These are phyloP conservation scores for Falco columbarius DNA, from an alignment of 2,797 vertebrate genomes.

Conservation along the genomic window DNA sequence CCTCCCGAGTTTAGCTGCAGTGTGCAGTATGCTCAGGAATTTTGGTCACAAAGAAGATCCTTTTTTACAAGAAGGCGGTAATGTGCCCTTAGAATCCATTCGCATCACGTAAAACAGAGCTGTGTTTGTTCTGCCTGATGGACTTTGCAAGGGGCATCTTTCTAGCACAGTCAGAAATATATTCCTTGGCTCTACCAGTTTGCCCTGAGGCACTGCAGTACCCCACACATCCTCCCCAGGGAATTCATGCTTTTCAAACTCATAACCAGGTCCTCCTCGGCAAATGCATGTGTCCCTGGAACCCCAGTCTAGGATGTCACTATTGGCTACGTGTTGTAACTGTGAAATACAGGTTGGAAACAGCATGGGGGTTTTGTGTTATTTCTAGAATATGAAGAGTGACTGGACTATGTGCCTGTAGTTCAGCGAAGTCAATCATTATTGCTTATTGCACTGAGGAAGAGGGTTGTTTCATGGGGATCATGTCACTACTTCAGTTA, in stretches of 20 bases:
- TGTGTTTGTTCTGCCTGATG: slow-evolving; percentile 51
- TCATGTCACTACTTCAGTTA: background rate
- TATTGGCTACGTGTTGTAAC: background rate
- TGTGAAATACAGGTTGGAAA: background rate
- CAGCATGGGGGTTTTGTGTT: background rate
- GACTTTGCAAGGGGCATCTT: slow-evolving; percentile 51
- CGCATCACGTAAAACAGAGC: slow-evolving; percentile 33
- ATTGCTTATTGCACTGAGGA: background rate
- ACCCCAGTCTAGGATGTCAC: background rate
- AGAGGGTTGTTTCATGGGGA: background rate
- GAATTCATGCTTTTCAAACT: background rate
- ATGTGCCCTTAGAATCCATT: slow-evolving; percentile 36
- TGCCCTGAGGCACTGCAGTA: background rate
- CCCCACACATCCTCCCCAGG: background rate
- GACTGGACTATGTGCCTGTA: background rate
- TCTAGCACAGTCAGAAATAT: slow-evolving; percentile 47
- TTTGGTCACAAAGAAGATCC: slow-evolving; percentile 72
- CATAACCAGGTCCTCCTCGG: background rate
- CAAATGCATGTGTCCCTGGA: background rate
- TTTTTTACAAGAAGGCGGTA: slow-evolving; percentile 45
- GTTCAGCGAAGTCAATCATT: background rate
- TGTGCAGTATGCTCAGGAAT: slow-evolving; percentile 59
- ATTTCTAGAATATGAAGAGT: background rate
- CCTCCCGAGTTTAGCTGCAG: slow-evolving; percentile 71
- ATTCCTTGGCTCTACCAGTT: slow-evolving; percentile 46